Evolutionary conservation across 1,140 invertebrate species (phyloP).

Genomic region (Drosophila neocordata): DNA sequence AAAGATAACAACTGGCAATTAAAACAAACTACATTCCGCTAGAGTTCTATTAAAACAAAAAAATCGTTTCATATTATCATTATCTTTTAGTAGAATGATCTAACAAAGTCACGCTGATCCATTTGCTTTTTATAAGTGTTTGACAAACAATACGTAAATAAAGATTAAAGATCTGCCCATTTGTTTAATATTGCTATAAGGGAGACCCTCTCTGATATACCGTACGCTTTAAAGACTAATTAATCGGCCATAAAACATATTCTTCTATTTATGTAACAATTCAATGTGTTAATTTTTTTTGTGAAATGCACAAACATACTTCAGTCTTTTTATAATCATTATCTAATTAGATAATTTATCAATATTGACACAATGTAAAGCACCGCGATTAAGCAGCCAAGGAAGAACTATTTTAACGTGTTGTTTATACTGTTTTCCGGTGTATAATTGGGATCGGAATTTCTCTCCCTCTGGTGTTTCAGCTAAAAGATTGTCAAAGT

Average conservation of each 20-base stretch:
- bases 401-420: conserved; percentile 43
- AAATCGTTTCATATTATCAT: no score
- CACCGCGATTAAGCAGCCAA: conserved; percentile 55
- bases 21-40: no score
- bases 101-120: no score
- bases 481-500: conserved; percentile 39
- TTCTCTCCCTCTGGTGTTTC: conserved; percentile 26
- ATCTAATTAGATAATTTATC: neutral
- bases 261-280: neutral
- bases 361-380: conserved; percentile 25
- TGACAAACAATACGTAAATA: no score
- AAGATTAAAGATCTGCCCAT: no score
- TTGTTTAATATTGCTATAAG: no score
- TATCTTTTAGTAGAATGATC: no score
- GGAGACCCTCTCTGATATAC: no score
- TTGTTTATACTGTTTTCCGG: conserved; percentile 41
- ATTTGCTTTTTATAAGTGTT: no score
- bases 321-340: neutral
- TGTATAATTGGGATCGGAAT: conserved; percentile 37
- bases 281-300: neutral
- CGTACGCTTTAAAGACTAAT: no score
- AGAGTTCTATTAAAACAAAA: no score
- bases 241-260: neutral
- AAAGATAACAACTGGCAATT: no score
- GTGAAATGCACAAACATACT: neutral